Evolutionary conservation across 2,113 vertebrate species (phyloP), one percentile per base, ranked within the genome.

Genomic region (Galbula dea): DNA sequence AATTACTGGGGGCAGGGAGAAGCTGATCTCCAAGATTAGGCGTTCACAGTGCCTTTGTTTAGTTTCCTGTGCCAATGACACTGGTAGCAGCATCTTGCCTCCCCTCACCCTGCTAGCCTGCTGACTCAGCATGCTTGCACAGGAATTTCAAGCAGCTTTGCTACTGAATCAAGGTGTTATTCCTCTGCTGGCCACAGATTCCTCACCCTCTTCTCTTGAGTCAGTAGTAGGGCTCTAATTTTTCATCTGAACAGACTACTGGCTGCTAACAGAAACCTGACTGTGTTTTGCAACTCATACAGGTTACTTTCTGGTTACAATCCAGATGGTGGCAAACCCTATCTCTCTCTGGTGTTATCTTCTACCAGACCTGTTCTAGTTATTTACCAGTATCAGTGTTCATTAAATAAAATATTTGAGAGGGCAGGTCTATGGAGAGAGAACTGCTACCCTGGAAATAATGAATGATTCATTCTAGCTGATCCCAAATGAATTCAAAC

Each of bases 401-500:
- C 43, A 61, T 82, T 92, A 95, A 67, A 67, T 74, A 83, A 86
- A 94, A 37, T 71, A 75, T 41, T 59, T 57, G 81, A 59, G 71
- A 65, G 63, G 57, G 74, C 61, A 74, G 86, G 69, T 88, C 75
- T 67, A 2, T 22, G 16, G 69, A 94, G 83, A 61, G 59, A 75
- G 66, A 92, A 55, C 45, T 79, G 74, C 96, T 92, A 66, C 87
- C 87, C 91, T 84, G 87, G 71, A 95, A 91, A 91, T 92, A 86
- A 72, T 27, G 29, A 92, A 46, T 78, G 84, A 94, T 86, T 94
- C 87, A 61, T 62, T 95, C 36, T 41, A 55, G 57, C 49, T 49
- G 12, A 75, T 92, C 81, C 84, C 93, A 84, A 71, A 86, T 87
- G 74, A 91, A 82, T 92, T 94, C 72, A 45, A 72, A 5, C 54